These are phyloP conservation scores for Tachycineta bicolor DNA, from an alignment of 2,113 vertebrate genomes.

Conservation along the genomic window DNA sequence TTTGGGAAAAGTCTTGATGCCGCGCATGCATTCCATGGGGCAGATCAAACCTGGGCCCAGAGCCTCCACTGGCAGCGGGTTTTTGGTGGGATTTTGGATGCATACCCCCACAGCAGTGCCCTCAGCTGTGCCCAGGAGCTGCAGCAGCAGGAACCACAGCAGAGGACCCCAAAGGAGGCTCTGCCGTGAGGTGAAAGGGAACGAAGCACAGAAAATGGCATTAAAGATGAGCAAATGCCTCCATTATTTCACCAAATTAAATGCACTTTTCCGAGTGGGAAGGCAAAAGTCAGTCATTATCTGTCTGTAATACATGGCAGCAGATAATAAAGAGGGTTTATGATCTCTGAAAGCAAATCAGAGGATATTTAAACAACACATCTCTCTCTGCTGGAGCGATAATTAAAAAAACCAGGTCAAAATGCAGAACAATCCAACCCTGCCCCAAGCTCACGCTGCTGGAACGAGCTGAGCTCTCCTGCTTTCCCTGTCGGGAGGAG, in stretches of 20 bases:
- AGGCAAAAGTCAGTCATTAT: constrained; percentile 70
- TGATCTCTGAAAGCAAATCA: constrained; percentile 70
- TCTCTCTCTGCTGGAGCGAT: constrained; percentile 39
- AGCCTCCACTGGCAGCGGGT: background rate
- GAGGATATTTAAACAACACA: constrained; percentile 61
- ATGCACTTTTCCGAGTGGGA: constrained; percentile 41
- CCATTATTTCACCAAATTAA: constrained; percentile 69
- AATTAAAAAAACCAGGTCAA: constrained; percentile 68
- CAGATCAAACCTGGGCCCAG: background rate
- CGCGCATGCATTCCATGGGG: background rate
- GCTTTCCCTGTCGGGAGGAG: background rate
- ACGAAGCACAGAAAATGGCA: constrained; percentile 5
- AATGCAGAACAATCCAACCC: background rate
- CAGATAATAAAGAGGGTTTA: constrained; percentile 67
- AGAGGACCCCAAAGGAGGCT: background rate
- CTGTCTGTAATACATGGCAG: constrained; percentile 57
- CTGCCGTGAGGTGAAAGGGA: constrained; percentile 16
- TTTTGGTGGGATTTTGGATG: background rate
- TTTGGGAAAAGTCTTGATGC: constrained; percentile 36
- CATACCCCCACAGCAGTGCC: background rate
- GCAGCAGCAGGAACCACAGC: background rate
- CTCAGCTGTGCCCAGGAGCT: background rate
- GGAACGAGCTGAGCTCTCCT: background rate
- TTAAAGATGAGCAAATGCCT: constrained; percentile 20
- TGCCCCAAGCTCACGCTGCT: constrained; percentile 17